Conservation (phyloP, 2,113 vertebrate species). For the Brachypodius melanocephalos region DNA sequence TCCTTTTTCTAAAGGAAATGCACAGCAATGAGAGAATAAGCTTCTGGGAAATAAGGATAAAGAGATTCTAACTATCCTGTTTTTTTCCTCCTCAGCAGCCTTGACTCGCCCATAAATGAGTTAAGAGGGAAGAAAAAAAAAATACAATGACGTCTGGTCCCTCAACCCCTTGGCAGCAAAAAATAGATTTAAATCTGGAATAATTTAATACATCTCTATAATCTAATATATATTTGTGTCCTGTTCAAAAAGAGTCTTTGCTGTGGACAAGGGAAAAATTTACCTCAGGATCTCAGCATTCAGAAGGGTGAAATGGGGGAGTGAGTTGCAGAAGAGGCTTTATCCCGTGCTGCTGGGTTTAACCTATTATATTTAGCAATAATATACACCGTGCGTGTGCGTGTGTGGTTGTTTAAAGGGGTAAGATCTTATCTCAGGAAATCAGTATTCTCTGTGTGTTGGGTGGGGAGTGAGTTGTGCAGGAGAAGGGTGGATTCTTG, state of each 20-base stretch:
- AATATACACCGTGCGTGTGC: not conserved
- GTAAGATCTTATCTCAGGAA: slow-evolving; percentile 64
- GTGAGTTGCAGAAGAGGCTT: slow-evolving; percentile 39
- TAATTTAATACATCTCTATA: slow-evolving; percentile 85
- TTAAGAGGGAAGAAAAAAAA: slow-evolving; percentile 63
- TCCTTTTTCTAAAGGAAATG: slow-evolving; percentile 78
- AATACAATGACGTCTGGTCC: slow-evolving; percentile 82
- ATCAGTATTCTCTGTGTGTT: slow-evolving; percentile 62
- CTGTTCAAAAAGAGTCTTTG: slow-evolving; percentile 69
- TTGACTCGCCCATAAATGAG: slow-evolving; percentile 84
- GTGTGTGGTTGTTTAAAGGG: slow-evolving; percentile 43
- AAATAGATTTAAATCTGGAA: slow-evolving; percentile 78
- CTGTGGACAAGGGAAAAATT: slow-evolving; percentile 55
- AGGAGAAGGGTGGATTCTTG: slow-evolving; percentile 70
- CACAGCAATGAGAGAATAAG: slow-evolving; percentile 73
- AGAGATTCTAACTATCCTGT: slow-evolving; percentile 74
- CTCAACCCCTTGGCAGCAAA: slow-evolving; percentile 76
- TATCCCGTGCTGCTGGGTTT: slow-evolving; percentile 58
- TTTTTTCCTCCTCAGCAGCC: slow-evolving; percentile 78
- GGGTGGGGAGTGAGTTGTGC: slow-evolving; percentile 57
- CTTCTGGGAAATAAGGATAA: slow-evolving; percentile 40
- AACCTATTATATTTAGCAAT: slow-evolving; percentile 56
- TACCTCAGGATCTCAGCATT: slow-evolving; percentile 65
- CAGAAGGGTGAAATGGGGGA: slow-evolving; percentile 45
- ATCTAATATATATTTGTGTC: slow-evolving; percentile 79